Conservation (phyloP, 2,113 vertebrate species). For the Aplodontia rufa region DNA sequence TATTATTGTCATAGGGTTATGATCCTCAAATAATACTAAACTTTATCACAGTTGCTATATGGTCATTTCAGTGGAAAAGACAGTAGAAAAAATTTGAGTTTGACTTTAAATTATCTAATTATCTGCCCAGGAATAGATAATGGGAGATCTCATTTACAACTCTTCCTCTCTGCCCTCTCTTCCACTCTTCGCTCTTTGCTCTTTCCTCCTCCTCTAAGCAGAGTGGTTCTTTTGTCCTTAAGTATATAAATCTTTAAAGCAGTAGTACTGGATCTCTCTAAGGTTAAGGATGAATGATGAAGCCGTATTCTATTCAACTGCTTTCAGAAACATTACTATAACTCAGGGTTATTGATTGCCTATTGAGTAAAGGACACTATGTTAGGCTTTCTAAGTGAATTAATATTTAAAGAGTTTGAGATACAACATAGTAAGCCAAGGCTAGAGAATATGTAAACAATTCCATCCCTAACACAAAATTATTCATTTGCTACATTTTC, state of each 20-base stretch:
- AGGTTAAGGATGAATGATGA: conserved; percentile 28
- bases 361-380: conserved; percentile 46
- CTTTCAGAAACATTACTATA: conserved; percentile 45
- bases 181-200: background rate
- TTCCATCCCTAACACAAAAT: background rate
- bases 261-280: background rate
- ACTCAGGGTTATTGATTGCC: conserved; percentile 57
- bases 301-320: background rate
- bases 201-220: background rate
- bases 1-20: background rate
- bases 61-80: background rate
- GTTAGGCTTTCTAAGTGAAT: conserved; percentile 60
- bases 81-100: background rate
- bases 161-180: background rate
- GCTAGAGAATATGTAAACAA: conserved; percentile 27
- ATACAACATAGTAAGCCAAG: conserved; percentile 19
- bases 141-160: background rate
- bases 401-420: conserved; percentile 69
- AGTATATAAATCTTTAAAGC: conserved; percentile 23
- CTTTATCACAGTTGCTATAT: background rate
- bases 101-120: background rate
- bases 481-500: conserved; percentile 31
- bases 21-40: background rate
- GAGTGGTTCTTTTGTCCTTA: background rate
- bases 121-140: background rate